Base-by-base conservation (phyloP, 2,888 invertebrate genomes). In the Latrodectus hesperus region DNA sequence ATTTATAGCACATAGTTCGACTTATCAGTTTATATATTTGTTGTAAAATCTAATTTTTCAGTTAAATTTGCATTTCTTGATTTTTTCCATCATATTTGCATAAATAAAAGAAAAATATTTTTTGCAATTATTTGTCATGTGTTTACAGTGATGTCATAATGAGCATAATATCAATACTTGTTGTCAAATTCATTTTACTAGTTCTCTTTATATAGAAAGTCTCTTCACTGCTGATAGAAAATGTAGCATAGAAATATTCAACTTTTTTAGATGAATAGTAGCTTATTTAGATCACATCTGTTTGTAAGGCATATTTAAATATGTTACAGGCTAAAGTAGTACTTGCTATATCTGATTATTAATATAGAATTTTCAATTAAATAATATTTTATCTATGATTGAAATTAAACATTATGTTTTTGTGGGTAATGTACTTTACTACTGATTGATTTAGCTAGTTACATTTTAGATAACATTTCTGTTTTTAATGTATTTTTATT, bases 181-280 rank as follows among this genome's bases (percentile, higher is more conserved):
- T 60, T 60, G 60, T 60, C 12, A n/a, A 16, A 60, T 16, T 60
- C 60, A 60, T 16, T 60, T n/a, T 16, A 60, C 60, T 60, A n/a
- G 9, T 60, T 60, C 12, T 60, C 60, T 60, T 60, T n/a, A 16
- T 16, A n/a, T n/a, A 60, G 12, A 16, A 16, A 60, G 6, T 60
- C 14, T 60, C 60, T 60, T 60, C n/a, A 60, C 60, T 60, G 60
- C 60, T 16, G 60, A 60, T 60, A 60, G 60, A 38, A 17, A 16
- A 60, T 60, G 53, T 75, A 60, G 60, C 53, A 17, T 53, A 53
- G 73, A 22, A 26, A 16, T 26, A 75, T 75, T 75, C 26, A 26
- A 22, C 75, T 38, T 75, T 73, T 68, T 60, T 75, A 75, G 60
- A n/a, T 75, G 60, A 53, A 75, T 22, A 17, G 75, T 60, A 75